Evolutionary conservation across 2,113 vertebrate genomes (phyloP).

Genomic region (Bucco capensis): DNA sequence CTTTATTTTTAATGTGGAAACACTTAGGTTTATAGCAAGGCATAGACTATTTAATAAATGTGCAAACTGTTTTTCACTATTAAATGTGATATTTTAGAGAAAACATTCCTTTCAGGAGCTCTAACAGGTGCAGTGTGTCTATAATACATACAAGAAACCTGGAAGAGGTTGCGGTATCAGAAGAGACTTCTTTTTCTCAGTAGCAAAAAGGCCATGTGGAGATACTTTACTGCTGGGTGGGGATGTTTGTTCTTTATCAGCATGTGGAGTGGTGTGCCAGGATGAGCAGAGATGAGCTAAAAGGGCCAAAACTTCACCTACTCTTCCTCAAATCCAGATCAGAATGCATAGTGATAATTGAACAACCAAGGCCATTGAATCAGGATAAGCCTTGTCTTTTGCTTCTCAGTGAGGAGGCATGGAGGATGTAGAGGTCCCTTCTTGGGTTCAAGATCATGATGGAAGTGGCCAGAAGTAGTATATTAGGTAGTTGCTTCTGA

Average conservation of each 20-base stretch:
- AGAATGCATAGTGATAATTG: neutral
- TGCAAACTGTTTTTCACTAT: neutral
- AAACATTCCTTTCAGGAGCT: constrained; percentile 7
- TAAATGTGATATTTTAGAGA: constrained; percentile 17
- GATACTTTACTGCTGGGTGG: neutral
- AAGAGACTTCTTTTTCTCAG: neutral
- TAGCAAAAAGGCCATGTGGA: neutral
- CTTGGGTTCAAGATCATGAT: neutral
- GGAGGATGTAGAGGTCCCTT: neutral
- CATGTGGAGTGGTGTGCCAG: neutral
- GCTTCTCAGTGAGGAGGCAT: neutral
- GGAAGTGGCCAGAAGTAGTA: neutral
- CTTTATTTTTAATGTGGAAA: neutral
- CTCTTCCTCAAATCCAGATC: neutral
- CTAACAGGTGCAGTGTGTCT: neutral
- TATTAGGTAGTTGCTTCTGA: neutral
- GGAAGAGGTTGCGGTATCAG: neutral
- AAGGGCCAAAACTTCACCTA: neutral
- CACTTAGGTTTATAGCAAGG: neutral
- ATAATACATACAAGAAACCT: neutral
- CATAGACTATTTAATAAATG: neutral
- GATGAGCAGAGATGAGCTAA: neutral
- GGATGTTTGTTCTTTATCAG: neutral
- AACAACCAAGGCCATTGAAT: neutral
- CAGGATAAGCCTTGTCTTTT: neutral